Percentiles rank a stretch among this genome's conserved stretches.
phyloP scores from a whole-genome alignment of 2,888 invertebrate species.

The Callinectes sapidus region DNA sequence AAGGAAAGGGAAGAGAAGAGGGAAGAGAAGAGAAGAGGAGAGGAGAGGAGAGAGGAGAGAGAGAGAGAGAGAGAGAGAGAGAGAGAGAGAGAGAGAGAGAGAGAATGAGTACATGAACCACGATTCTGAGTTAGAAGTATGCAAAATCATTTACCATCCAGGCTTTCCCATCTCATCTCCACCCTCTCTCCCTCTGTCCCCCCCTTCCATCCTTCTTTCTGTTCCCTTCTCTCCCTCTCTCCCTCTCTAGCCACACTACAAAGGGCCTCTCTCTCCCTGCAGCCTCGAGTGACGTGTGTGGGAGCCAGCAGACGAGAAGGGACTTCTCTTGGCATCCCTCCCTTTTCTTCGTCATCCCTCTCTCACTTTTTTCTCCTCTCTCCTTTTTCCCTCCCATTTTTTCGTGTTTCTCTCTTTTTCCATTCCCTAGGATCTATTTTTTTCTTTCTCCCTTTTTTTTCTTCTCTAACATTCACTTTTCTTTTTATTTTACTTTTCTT shows the following conservation, averaged over 20 bases:
- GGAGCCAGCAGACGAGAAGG: neutral
- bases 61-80: neutral
- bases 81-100: too few species aligned
- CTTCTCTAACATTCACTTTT: neutral
- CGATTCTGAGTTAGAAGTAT: neutral
- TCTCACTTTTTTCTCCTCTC: neutral
- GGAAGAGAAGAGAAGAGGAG: neutral
- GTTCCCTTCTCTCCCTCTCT: neutral
- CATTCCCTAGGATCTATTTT: neutral
- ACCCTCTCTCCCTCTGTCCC: neutral
- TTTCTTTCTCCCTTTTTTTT: neutral
- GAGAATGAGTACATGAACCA: neutral
- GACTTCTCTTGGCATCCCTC: neutral
- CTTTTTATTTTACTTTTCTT: neutral
- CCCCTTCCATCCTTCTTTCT: neutral
- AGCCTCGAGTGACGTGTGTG: neutral
- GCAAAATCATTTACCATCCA: constrained; percentile 21
- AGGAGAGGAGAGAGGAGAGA: neutral
- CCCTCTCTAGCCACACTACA: neutral
- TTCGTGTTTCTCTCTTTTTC: neutral
- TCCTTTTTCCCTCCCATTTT: neutral
- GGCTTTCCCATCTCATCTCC: neutral
- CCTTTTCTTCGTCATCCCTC: neutral
- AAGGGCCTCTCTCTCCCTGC: neutral
- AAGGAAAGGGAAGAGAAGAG: neutral